phyloP scores from a whole-genome alignment of 2,797 vertebrate genomes.

The Hippopotamyrus pictus region DNA sequence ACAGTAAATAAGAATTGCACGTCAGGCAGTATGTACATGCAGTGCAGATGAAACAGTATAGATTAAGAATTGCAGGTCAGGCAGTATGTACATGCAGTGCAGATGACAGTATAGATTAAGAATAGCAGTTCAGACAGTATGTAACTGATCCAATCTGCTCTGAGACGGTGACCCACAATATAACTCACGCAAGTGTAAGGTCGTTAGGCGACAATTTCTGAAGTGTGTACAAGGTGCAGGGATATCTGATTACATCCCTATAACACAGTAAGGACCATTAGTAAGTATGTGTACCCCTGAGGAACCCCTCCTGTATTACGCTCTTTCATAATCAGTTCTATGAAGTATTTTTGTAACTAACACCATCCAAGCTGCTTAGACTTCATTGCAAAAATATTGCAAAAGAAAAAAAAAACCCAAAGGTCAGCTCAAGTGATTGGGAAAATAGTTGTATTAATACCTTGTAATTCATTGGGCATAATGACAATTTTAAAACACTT shows the following conservation, averaged over 20 bases:
- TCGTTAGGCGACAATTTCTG: not conserved
- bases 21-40: no score
- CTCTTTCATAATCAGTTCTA: not conserved
- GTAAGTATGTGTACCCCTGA: not conserved
- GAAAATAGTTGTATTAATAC: slow-evolving; percentile 1
- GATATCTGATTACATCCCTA: not conserved
- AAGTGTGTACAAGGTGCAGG: not conserved
- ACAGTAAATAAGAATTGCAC: no score
- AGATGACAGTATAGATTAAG: not conserved
- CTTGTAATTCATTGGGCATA: no score
- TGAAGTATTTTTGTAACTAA: not conserved
- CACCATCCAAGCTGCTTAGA: not conserved
- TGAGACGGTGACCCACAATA: not conserved
- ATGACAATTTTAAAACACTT: not conserved
- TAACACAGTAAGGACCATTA: not conserved
- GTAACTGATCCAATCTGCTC: not conserved
- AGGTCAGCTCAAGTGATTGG: not conserved
- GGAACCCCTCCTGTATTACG: not conserved
- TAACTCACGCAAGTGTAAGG: not conserved
- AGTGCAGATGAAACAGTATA: no score
- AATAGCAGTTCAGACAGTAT: not conserved
- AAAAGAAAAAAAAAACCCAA: not conserved
- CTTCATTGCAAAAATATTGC: not conserved
- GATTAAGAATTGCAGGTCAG: not conserved
- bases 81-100: not conserved